These are phyloP conservation scores for Harpalus rufipes DNA, from an alignment of 2,888 invertebrate genomes.

Conservation along the genomic window DNA sequence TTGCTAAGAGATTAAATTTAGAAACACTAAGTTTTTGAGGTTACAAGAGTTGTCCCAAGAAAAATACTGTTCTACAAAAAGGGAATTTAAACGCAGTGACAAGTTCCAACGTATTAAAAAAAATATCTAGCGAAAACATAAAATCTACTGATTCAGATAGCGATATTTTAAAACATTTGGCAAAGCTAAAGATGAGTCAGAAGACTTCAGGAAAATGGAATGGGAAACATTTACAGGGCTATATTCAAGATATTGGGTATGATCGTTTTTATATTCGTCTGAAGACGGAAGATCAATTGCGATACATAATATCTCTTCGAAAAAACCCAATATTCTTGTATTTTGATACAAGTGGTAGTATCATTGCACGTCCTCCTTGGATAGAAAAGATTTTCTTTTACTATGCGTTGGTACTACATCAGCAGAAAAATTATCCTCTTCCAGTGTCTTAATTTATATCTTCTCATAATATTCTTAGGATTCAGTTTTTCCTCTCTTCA, in stretches of 20 bases:
- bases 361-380: slow-evolving; percentile 26
- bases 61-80: not conserved
- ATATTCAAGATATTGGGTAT: too few species aligned
- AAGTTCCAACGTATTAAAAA: too few species aligned
- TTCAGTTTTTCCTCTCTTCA: too few species aligned
- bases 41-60: not conserved
- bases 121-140: too few species aligned
- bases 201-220: slow-evolving; percentile 14
- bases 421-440: too few species aligned
- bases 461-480: too few species aligned
- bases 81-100: too few species aligned
- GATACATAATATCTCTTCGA: slow-evolving; percentile 9
- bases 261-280: slow-evolving; percentile 28
- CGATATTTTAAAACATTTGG: too few species aligned
- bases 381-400: not conserved
- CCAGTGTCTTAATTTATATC: too few species aligned
- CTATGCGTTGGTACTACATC: too few species aligned
- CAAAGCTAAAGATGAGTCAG: not conserved
- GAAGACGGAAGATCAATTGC: slow-evolving; percentile 19
- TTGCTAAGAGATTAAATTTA: not conserved
- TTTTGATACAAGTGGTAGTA: slow-evolving; percentile 12
- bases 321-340: slow-evolving; percentile 29
- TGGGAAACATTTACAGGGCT: slow-evolving; percentile 31
- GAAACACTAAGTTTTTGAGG: not conserved
- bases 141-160: too few species aligned